A percentile compares a stretch with the other conserved stretches of the same genome.
These are phyloP conservation scores for Helostoma temminkii DNA, from an alignment of 2,797 vertebrate genomes.

Conservation along the genomic window DNA sequence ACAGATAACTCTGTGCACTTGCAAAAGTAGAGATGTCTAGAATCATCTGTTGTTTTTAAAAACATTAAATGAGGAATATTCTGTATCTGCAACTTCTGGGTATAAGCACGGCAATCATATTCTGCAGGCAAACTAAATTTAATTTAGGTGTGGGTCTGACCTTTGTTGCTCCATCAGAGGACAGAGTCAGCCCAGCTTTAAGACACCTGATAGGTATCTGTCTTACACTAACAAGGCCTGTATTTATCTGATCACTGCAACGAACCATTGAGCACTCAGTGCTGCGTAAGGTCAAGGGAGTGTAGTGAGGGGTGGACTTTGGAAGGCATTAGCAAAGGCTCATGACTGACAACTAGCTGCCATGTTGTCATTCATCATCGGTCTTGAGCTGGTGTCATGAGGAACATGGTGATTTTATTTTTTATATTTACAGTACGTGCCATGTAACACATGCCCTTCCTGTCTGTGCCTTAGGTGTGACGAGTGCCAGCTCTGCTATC, in stretches of 20 bases:
- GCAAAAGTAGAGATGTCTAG: no score
- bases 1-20: no score
- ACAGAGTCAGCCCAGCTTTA: no score
- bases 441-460: slow-evolving; percentile 31
- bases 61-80: no score
- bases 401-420: slow-evolving; percentile 14
- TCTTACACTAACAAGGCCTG: no score
- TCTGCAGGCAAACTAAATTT: no score
- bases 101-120: no score
- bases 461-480: slow-evolving; percentile 88
- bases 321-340: slow-evolving; percentile 71
- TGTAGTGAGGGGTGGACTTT: slow-evolving; percentile 60
- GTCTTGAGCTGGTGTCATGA: slow-evolving; percentile 15
- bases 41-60: no score
- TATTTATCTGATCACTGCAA: slow-evolving; percentile 53
- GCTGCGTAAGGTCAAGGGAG: slow-evolving; percentile 71
- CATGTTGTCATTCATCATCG: slow-evolving; percentile 73
- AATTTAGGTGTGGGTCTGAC: neutral
- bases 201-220: neutral
- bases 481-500: slow-evolving; percentile 96
- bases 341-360: slow-evolving; percentile 71
- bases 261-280: slow-evolving; percentile 45
- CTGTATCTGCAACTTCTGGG: no score
- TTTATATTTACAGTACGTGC: slow-evolving; percentile 37
- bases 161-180: slow-evolving; percentile 9